Evolutionary conservation across 2,797 vertebrate genomes (phyloP).

Genomic region (Tamandua tetradactyla): DNA sequence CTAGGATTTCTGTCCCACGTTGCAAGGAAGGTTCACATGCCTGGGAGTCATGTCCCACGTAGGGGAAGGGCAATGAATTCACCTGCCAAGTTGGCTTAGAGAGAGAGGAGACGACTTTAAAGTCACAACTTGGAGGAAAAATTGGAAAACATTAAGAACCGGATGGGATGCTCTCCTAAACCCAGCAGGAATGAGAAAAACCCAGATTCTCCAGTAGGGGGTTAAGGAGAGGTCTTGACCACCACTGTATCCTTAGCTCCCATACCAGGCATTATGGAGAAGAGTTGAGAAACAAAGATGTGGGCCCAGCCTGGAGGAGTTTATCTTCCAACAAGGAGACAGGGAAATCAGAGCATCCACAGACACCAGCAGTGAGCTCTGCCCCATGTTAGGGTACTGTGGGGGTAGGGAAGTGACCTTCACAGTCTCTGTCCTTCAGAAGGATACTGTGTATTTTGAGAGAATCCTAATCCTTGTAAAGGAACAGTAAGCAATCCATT

Average conservation of each 20-base stretch:
- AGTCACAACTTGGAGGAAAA: constrained; percentile 26
- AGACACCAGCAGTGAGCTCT: background rate
- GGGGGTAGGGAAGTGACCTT: background rate
- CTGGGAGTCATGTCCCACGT: too few relatives aligned
- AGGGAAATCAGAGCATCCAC: too few relatives aligned
- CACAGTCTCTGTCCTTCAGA: background rate
- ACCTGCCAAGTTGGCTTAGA: too few relatives aligned
- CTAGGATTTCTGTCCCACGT: too few relatives aligned
- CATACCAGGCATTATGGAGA: background rate
- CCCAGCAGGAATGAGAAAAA: background rate
- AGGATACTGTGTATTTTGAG: background rate
- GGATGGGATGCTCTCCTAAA: background rate
- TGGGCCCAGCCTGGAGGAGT: background rate
- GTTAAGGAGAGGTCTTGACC: background rate
- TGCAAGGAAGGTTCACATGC: too few relatives aligned
- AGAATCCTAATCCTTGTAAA: background rate
- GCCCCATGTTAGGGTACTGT: background rate
- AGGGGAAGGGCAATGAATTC: too few relatives aligned
- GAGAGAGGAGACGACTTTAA: too few relatives aligned
- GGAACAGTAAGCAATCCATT: background rate
- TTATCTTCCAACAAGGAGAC: background rate
- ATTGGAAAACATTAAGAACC: background rate
- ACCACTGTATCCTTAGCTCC: background rate
- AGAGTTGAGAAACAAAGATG: background rate
- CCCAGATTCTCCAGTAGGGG: background rate